Conservation (phyloP, 2,797 vertebrate species). For the Babyrousa celebensis region DNA sequence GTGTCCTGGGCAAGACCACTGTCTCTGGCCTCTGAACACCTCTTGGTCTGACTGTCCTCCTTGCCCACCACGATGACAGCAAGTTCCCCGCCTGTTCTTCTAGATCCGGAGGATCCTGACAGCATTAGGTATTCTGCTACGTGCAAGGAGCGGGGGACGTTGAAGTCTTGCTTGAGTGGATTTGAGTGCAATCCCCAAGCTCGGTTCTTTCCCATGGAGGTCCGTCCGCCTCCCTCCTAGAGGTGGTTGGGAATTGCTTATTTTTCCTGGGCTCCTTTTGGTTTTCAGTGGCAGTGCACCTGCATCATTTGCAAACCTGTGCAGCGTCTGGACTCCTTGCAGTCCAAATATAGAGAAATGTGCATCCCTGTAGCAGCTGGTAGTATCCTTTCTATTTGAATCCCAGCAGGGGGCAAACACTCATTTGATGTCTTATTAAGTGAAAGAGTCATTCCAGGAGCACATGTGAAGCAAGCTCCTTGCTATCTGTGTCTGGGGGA, state of each 20-base stretch:
- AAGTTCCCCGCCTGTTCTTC: background rate
- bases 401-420: background rate
- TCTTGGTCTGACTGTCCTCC: background rate
- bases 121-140: background rate
- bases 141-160: no score
- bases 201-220: background rate
- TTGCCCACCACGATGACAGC: accelerated
- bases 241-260: background rate
- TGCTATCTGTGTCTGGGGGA: background rate
- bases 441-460: constrained; percentile 27
- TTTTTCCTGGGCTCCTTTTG: background rate
- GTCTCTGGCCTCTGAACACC: background rate
- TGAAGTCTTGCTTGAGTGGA: background rate
- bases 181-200: background rate
- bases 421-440: background rate
- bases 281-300: background rate
- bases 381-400: background rate
- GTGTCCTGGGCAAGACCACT: background rate
- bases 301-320: background rate
- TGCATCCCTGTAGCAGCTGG: background rate
- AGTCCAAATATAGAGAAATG: constrained; percentile 28
- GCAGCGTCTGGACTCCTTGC: background rate
- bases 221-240: background rate
- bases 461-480: background rate
- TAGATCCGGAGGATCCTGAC: background rate